These are phyloP conservation scores for Callaeas wilsoni DNA, from an alignment of 2,113 vertebrate species.

Conservation along the genomic window DNA sequence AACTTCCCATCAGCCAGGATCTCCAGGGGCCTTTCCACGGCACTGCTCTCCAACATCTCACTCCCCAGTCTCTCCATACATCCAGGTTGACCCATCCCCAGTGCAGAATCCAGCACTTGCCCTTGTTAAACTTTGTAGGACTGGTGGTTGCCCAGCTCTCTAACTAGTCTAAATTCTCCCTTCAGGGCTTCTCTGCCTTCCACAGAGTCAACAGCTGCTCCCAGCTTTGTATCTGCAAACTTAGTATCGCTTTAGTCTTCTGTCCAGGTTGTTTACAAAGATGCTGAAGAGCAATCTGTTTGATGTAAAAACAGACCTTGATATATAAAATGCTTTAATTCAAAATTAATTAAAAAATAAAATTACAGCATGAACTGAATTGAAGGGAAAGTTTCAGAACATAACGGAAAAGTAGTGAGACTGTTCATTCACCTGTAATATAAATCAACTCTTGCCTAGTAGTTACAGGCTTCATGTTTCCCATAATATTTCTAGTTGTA, in stretches of 20 bases:
- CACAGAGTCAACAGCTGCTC: neutral
- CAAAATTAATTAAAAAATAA: neutral
- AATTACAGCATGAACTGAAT: neutral
- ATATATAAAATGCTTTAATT: neutral
- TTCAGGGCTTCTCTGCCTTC: neutral
- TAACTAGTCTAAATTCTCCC: neutral
- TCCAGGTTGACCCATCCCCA: neutral
- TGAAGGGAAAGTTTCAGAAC: neutral
- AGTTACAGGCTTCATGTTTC: neutral
- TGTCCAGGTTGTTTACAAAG: neutral
- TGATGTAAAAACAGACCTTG: neutral
- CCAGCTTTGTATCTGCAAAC: neutral
- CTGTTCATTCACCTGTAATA: neutral
- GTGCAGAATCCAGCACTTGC: neutral
- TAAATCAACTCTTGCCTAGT: neutral
- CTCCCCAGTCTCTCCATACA: neutral
- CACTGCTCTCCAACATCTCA: neutral
- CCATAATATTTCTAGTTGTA: neutral
- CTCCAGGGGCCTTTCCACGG: accelerated
- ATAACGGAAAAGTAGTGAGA: neutral
- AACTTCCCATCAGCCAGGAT: accelerated
- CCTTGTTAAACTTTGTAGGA: neutral
- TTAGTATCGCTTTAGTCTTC: neutral
- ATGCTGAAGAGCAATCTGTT: neutral
- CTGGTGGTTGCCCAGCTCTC: too few species aligned